phyloP scores from a whole-genome alignment of 2,797 vertebrate genomes.

The Muraenolepis orangiensis region DNA sequence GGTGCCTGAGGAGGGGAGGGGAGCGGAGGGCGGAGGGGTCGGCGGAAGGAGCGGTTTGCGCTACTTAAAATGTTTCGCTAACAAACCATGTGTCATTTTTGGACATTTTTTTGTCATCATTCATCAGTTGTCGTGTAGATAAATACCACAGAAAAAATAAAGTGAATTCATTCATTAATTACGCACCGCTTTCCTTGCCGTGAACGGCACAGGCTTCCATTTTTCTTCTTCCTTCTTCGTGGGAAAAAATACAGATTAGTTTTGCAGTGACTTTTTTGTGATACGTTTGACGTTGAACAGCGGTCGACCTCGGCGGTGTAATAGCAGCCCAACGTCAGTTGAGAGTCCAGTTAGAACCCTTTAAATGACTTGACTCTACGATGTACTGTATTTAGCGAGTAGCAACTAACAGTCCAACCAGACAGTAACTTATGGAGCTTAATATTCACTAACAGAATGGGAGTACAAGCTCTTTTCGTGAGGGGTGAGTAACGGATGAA shows the following conservation, averaged over 20 bases:
- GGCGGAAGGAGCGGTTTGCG: not conserved
- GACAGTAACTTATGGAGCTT: not conserved
- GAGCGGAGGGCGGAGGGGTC: not conserved
- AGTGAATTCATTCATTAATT: not conserved
- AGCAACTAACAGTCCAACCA: not conserved
- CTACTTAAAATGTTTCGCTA: not conserved
- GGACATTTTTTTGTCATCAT: not conserved
- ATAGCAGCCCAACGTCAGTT: not conserved
- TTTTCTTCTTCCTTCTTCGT: too few species aligned
- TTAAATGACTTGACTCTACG: not conserved
- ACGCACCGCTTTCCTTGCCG: too few species aligned
- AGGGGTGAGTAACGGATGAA: not conserved
- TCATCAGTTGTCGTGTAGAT: not conserved
- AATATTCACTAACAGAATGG: not conserved
- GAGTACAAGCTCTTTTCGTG: not conserved
- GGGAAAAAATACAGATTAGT: too few species aligned
- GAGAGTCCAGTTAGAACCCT: not conserved
- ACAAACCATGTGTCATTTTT: constrained; percentile 3
- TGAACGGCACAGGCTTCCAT: too few species aligned
- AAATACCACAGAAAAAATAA: not conserved
- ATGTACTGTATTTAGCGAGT: too few species aligned
- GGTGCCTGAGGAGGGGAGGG: not conserved
- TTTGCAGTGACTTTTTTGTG: not conserved
- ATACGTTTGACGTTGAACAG: not conserved
- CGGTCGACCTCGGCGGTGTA: not conserved